Conservation (phyloP, 2,113 vertebrate species). For the Ciconia maguari region DNA sequence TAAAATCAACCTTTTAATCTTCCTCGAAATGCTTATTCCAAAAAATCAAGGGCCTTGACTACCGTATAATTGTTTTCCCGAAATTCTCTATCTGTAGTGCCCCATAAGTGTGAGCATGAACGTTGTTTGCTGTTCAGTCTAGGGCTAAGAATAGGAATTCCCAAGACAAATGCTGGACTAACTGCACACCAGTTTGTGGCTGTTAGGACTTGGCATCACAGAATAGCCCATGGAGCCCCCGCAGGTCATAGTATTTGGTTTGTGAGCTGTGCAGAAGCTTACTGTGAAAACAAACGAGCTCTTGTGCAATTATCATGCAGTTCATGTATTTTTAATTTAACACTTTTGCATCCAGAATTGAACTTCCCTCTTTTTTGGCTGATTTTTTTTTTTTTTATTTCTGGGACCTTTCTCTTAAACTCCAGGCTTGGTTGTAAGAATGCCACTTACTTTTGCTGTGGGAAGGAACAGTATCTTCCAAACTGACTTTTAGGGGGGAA, state of each 20-base stretch:
- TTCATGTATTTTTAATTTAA: not conserved
- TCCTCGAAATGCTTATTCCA: not conserved
- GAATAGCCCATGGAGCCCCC: not conserved
- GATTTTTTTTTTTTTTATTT: not conserved
- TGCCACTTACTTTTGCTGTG: not conserved
- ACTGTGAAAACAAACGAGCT: not conserved
- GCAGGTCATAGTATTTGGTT: not conserved
- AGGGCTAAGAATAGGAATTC: not conserved
- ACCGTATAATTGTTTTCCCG: not conserved
- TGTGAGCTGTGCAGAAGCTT: not conserved
- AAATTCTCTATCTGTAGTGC: not conserved
- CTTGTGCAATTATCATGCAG: not conserved
- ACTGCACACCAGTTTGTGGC: not conserved
- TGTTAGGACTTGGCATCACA: not conserved
- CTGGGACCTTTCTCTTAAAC: not conserved
- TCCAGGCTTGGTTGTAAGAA: not conserved
- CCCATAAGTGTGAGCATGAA: not conserved
- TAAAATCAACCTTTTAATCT: not conserved
- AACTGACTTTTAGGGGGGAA: not conserved
- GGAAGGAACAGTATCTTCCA: not conserved
- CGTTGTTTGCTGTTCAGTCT: not conserved
- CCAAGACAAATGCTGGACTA: not conserved
- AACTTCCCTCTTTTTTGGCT: not conserved
- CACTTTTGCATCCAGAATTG: not conserved
- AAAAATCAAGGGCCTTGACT: not conserved